These are phyloP conservation scores for Caenorhabditis sp. DNA, from an alignment of 2,888 invertebrate species.

Conservation along the genomic window DNA sequence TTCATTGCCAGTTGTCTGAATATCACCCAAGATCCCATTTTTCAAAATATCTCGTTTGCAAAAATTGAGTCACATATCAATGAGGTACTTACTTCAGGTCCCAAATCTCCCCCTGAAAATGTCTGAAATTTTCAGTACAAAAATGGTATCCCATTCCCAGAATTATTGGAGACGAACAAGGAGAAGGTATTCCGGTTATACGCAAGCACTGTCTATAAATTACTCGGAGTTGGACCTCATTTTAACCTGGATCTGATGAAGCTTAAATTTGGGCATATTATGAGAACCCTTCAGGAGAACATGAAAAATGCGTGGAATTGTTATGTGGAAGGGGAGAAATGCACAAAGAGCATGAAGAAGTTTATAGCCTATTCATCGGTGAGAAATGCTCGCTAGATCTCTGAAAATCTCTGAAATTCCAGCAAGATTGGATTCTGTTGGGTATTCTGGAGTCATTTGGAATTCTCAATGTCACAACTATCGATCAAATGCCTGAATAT, in stretches of 20 bases:
- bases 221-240: slow-evolving; percentile 28
- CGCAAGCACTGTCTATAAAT: slow-evolving; percentile 13
- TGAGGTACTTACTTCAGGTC: too few relatives aligned
- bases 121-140: too few relatives aligned
- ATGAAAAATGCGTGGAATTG: slow-evolving; percentile 4
- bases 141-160: slow-evolving; percentile 22
- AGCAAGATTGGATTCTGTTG: slow-evolving; percentile 42
- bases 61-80: background rate
- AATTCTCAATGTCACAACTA: slow-evolving; percentile 17
- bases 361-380: slow-evolving; percentile 25
- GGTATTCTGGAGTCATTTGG: slow-evolving; percentile 26
- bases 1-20: background rate
- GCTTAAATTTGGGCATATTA: slow-evolving; percentile 24
- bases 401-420: background rate
- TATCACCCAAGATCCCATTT: background rate
- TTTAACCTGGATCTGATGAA: slow-evolving; percentile 22
- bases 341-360: too few relatives aligned
- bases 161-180: slow-evolving; percentile 6
- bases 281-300: slow-evolving; percentile 4
- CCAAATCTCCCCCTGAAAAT: too few relatives aligned
- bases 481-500: slow-evolving; percentile 20
- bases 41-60: background rate
- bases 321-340: background rate
- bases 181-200: slow-evolving; percentile 14
- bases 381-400: background rate